Evolutionary conservation across 2,113 vertebrate genomes (phyloP), one percentile per base, ranked within the genome.

Genomic region (Campylomormyrus tamandua): DNA sequence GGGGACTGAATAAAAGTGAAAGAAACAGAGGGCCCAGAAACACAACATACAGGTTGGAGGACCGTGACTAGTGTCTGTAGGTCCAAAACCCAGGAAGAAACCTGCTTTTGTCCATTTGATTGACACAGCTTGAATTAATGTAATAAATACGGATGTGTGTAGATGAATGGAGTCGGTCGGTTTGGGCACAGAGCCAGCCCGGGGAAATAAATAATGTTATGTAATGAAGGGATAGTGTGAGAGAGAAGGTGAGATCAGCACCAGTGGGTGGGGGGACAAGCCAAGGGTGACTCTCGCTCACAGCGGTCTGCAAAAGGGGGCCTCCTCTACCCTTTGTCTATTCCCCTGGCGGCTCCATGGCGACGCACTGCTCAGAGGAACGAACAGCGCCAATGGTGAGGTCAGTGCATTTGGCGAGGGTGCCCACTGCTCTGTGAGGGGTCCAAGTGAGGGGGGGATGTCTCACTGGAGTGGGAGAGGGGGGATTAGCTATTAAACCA

Each of bases 321-420:
- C 19, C 86, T 58, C 42, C 42, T 31, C 31, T 52, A 27, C 90
- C 70, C 49, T 77, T 87, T 88, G 49, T 58, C 66, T 80, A 11
- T 35, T 27, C 66, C 42, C 19, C 27, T 9, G 56, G 21, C n/a
- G 49, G 85, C 11, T 52, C 85, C 90, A 90, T 88, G 46, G 85
- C 49, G 39, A 74, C 86, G 13, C 62, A 4, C 3, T 9, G 48
- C 85, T 24, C 2, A 9, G 21, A 88, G 86, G 21, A 88, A 1
- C n/a, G 15, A 9, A 31, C 58, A 42, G 46, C 19, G 85, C 90
- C 85, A 80, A 80, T 35, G 24, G 46, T 88, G 84, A 77, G 90
- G 86, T 90, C 84, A 90, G 66, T 53, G 85, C 21, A 27, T 13
- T 87, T 46, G 66, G 90, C 85, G 3, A 27, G 58, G 31, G 9